These are phyloP conservation scores for Drosophila longiperda DNA, from an alignment of 2,888 invertebrate species.

Conservation along the genomic window DNA sequence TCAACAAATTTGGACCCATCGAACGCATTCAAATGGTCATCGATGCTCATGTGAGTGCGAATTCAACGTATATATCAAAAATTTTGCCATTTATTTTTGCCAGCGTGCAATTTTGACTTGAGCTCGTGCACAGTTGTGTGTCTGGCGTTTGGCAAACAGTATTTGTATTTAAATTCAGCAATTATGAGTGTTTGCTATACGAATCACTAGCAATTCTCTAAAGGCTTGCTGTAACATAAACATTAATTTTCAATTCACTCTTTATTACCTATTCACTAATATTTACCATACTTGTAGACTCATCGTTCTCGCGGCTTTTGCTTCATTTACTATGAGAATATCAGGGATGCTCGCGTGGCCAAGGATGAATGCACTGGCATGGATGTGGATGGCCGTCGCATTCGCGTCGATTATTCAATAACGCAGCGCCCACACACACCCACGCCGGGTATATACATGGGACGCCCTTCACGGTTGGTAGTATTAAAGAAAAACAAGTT, in stretches of 20 bases:
- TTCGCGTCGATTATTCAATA: conserved; percentile 97
- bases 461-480: conserved; percentile 90
- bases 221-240: conserved; percentile 82
- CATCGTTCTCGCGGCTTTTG: conserved; percentile 98
- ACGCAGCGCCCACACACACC: conserved; percentile 98
- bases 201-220: conserved; percentile 62
- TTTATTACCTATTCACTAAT: not conserved
- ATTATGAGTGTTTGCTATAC: conserved; percentile 60
- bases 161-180: conserved; percentile 44
- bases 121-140: conserved; percentile 10
- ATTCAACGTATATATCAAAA: not conserved
- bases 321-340: conserved; percentile 96
- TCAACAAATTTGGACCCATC: conserved; percentile 95
- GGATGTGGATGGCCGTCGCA: conserved; percentile 96
- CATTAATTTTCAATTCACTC: not conserved
- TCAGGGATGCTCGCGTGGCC: conserved; percentile 95
- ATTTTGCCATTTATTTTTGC: conserved; percentile 19
- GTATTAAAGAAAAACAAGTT: not conserved
- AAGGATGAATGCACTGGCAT: conserved; percentile 97
- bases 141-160: conserved; percentile 55
- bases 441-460: conserved; percentile 98
- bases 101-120: conserved; percentile 8
- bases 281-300: conserved; percentile 87
- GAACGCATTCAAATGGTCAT: conserved; percentile 97
- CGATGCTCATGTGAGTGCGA: conserved; percentile 90